These are phyloP conservation scores for Chromoteleia sp. DNA, from an alignment of 2,888 invertebrate genomes.

Conservation along the genomic window DNA sequence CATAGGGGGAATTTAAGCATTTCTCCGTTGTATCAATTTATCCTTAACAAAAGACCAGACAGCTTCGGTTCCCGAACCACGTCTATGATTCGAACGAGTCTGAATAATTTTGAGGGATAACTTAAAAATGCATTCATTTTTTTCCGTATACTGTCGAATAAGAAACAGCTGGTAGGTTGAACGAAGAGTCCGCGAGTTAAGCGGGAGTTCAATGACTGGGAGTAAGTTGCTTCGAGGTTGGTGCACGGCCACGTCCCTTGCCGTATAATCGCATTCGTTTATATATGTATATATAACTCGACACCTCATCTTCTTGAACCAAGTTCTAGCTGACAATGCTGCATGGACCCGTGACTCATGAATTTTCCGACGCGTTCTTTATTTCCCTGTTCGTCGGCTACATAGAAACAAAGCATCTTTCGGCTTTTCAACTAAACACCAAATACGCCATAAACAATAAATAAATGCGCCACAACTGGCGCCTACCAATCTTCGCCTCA, in stretches of 20 bases:
- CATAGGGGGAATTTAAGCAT: neutral
- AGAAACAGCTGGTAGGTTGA: slow-evolving; percentile 83
- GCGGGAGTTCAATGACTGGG: slow-evolving; percentile 83
- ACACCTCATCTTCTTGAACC: slow-evolving; percentile 60
- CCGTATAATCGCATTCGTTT: slow-evolving; percentile 65
- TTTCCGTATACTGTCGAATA: slow-evolving; percentile 72
- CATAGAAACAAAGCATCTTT: slow-evolving; percentile 2
- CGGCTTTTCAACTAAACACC: too few species aligned
- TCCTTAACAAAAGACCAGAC: slow-evolving; percentile 1
- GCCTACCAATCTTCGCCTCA: too few species aligned
- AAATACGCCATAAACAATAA: too few species aligned
- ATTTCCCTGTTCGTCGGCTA: slow-evolving; percentile 1
- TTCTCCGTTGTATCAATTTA: neutral
- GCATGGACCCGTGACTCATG: slow-evolving; percentile 68
- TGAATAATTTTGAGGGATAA: slow-evolving; percentile 37
- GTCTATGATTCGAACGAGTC: neutral
- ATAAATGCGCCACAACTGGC: too few species aligned
- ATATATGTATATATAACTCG: slow-evolving; percentile 67
- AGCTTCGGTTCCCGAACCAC: neutral
- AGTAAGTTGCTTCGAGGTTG: slow-evolving; percentile 74
- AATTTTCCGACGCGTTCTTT: slow-evolving; percentile 58
- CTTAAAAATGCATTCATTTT: slow-evolving; percentile 52
- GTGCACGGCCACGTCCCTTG: slow-evolving; percentile 70
- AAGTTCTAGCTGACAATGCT: slow-evolving; percentile 57
- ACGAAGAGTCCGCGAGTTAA: slow-evolving; percentile 73